Evolutionary conservation across 1,140 invertebrate species (phyloP).

Genomic region (Nylanderia fulva): DNA sequence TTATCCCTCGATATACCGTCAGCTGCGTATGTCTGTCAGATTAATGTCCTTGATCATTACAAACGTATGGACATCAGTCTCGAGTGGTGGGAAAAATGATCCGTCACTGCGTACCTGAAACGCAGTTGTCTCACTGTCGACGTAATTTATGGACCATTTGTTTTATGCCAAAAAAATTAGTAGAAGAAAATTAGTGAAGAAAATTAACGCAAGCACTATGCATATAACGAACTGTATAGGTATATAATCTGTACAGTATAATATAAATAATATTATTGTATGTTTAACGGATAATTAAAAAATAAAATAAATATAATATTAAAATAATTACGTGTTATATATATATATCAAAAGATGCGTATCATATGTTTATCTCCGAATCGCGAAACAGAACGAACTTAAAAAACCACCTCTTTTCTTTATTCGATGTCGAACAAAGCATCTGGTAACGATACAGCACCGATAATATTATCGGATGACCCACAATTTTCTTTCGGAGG

Average conservation of each 20-base stretch:
- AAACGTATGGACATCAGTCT: slow-evolving; percentile 23
- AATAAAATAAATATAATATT: not conserved
- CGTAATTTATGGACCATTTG: slow-evolving; percentile 24
- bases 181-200: too few relatives aligned
- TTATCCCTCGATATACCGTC: slow-evolving; percentile 60
- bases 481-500: slow-evolving; percentile 27
- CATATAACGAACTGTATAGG: not conserved
- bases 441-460: slow-evolving; percentile 32
- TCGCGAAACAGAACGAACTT: not conserved
- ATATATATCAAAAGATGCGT: not conserved
- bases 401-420: not conserved
- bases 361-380: not conserved
- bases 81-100: slow-evolving; percentile 42
- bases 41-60: slow-evolving; percentile 61
- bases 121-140: not conserved
- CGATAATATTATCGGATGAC: not conserved
- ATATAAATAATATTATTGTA: too few relatives aligned
- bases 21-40: slow-evolving; percentile 40
- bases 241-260: too few relatives aligned
- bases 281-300: not conserved
- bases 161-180: slow-evolving; percentile 18
- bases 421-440: slow-evolving; percentile 11
- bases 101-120: slow-evolving; percentile 6
- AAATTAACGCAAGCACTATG: not conserved
- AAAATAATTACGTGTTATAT: not conserved